A percentile compares a stretch with the other conserved stretches of the same genome.
Evolutionary conservation across 2,797 vertebrate species (phyloP).

Genomic region (Chaetodon trifasciatus): DNA sequence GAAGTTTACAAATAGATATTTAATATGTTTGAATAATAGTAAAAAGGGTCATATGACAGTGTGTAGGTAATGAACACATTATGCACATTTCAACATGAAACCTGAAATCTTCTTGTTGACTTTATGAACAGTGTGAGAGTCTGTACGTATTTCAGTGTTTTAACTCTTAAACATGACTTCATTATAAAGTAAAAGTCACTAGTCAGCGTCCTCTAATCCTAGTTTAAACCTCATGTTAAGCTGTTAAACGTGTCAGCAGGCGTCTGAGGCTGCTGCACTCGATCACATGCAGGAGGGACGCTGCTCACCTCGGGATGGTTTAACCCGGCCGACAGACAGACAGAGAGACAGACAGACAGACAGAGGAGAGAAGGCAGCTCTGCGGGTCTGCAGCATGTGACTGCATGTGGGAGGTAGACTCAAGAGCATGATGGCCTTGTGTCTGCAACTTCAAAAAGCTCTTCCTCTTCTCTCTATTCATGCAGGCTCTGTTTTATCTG

Average conservation of each 20-base stretch:
- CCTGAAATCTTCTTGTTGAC: not conserved
- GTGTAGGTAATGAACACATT: not conserved
- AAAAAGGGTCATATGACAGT: not conserved
- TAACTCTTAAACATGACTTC: not conserved
- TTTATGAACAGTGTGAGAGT: too few relatives aligned
- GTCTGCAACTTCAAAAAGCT: conserved; percentile 11
- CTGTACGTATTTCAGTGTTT: not conserved
- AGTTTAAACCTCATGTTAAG: not conserved
- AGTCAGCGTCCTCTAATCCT: not conserved
- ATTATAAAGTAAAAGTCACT: not conserved
- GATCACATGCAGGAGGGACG: conserved; percentile 37
- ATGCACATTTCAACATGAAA: not conserved
- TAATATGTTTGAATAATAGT: too few relatives aligned
- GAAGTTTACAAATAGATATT: too few relatives aligned
- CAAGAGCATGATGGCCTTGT: conserved; percentile 22
- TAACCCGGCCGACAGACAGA: not conserved
- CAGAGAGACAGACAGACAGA: not conserved
- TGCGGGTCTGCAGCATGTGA: conserved; percentile 68
- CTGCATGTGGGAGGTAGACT: conserved; percentile 60
- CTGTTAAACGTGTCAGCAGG: not conserved
- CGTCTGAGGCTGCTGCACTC: not conserved
- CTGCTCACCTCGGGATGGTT: conserved; percentile 19
- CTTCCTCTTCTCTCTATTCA: not conserved
- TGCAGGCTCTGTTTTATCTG: not conserved
- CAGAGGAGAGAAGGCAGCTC: conserved; percentile 15